Conservation (phyloP, 2,113 vertebrate genomes). For the Pollimyrus isidori region DNA sequence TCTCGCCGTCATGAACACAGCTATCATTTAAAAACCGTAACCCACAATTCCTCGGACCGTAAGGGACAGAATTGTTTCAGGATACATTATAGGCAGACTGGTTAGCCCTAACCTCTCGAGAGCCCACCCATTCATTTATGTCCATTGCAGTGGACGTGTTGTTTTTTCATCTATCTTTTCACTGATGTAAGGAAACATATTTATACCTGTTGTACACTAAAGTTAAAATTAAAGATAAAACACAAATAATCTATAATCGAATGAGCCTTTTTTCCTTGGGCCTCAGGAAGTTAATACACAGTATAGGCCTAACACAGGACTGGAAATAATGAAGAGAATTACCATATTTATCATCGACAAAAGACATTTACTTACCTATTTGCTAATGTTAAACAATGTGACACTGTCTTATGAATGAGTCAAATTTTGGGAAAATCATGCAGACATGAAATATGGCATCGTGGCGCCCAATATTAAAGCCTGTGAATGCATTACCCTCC, state of each 20-base stretch:
- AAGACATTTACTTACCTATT: background rate
- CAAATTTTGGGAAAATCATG: background rate
- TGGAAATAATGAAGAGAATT: background rate
- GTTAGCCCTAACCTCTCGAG: too few species aligned
- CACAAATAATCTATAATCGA: too few species aligned
- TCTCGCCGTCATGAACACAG: background rate
- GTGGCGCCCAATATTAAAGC: background rate
- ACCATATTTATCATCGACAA: background rate
- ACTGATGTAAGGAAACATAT: too few species aligned
- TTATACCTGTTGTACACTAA: too few species aligned
- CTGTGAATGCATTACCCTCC: background rate
- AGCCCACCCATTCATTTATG: too few species aligned
- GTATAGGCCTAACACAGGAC: background rate
- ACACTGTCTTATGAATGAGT: background rate
- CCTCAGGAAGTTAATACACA: background rate
- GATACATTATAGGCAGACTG: background rate
- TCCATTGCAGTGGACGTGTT: too few species aligned
- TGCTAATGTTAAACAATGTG: background rate
- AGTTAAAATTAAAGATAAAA: too few species aligned
- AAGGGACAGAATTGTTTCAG: background rate
- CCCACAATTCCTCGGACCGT: background rate
- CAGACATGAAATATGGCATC: background rate
- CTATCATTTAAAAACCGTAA: too few species aligned
- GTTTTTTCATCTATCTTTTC: too few species aligned
- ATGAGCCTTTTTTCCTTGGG: too few species aligned